phyloP scores from a whole-genome alignment of 2,113 vertebrate species.

The Coptodon bakossiorum region DNA sequence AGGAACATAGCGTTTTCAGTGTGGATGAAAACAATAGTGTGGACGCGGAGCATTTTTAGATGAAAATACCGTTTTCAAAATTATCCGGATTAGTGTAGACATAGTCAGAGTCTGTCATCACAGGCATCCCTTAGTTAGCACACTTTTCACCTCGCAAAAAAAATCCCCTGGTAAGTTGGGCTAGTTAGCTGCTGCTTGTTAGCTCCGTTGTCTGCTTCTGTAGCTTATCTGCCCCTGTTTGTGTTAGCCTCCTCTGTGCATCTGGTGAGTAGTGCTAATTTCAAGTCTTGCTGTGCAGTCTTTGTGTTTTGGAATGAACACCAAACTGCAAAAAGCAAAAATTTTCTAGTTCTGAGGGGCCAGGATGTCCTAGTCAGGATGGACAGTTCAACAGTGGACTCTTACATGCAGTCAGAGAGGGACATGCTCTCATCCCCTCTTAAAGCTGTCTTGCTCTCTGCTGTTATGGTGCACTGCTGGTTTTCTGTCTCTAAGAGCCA shows the following conservation, averaged over 20 bases:
- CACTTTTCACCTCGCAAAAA: accelerated
- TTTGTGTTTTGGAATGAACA: not conserved
- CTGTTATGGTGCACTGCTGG: not conserved
- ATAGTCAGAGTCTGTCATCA: not conserved
- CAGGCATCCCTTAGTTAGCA: not conserved
- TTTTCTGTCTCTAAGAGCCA: not conserved
- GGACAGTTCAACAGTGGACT: not conserved
- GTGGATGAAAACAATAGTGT: not conserved
- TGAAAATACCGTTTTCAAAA: not conserved
- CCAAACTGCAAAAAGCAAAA: not conserved
- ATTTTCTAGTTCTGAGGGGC: not conserved
- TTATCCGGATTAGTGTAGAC: not conserved
- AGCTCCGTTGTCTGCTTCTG: not conserved
- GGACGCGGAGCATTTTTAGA: accelerated
- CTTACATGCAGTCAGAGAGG: not conserved
- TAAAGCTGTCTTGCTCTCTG: not conserved
- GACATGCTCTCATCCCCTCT: not conserved
- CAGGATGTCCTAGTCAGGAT: not conserved
- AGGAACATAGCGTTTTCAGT: not conserved
- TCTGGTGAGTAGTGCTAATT: not conserved
- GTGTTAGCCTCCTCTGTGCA: not conserved
- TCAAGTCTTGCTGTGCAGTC: not conserved
- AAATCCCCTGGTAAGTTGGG: not conserved
- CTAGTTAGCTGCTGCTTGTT: not conserved
- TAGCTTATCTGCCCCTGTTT: not conserved